Evolutionary conservation across 1,140 invertebrate genomes (phyloP).

Genomic region (Propsilocerus akamusi): DNA sequence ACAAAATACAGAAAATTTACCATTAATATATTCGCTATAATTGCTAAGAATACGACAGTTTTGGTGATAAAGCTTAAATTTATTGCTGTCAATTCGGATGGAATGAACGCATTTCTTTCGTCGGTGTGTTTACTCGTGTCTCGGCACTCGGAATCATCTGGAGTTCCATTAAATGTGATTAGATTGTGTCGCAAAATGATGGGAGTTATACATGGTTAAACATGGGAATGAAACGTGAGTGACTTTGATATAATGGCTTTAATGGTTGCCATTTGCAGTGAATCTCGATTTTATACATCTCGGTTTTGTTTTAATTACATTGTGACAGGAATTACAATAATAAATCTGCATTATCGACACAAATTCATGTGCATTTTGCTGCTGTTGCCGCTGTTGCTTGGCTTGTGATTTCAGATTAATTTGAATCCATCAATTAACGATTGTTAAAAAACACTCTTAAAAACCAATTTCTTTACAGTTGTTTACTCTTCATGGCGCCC

Average conservation of each 20-base stretch:
- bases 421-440: no score
- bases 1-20: no score
- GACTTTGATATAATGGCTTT: neutral
- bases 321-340: neutral
- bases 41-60: no score
- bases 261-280: neutral
- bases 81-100: no score
- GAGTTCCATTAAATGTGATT: neutral
- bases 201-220: neutral
- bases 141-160: neutral
- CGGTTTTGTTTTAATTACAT: neutral
- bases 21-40: no score
- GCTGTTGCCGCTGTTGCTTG: no score
- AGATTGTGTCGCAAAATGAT: neutral
- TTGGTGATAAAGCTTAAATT: no score
- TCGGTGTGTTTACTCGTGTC: neutral
- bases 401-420: no score
- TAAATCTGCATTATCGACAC: neutral
- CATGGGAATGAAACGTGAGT: neutral
- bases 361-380: no score
- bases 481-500: neutral
- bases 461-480: neutral
- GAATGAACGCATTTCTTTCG: neutral
- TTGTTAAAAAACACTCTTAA: no score
- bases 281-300: neutral